Evolutionary conservation across 2,113 vertebrate genomes (phyloP), one percentile per base, ranked within the genome.

Genomic region (Stigmatopora nigra): DNA sequence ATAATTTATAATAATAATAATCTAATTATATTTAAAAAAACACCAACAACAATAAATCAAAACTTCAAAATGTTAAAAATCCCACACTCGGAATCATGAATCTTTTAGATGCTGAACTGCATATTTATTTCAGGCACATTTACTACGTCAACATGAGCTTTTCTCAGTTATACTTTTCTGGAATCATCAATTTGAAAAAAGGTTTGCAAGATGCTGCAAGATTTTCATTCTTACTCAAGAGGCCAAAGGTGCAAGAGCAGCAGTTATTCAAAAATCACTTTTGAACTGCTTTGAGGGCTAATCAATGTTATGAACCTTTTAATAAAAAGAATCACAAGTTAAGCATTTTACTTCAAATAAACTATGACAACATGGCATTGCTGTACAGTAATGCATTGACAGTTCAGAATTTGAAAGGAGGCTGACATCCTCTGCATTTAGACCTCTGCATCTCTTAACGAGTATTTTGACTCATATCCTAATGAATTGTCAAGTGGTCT

Each of bases 261-360:
- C 65, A 65, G 49, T 65, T 72, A 56, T 44, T 11, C 0, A 5
- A 65, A 38, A 66, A 49, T 71, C 8, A 63, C 55, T 76, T 78
- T 46, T 57, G 48, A 69, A 69, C 3, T 0, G 15, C 63, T 77
- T 61, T 67, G 61, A 80, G 68, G 63, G 55, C 22, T 70, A 76
- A 78, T 84, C 68, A 75, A 71, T 77, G 63, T 11, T 46, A 63
- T 3, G 59, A 22, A 6, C 51, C 56, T 69, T 57, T 52, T 68
- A 76, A 71, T 45, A 69, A 64, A 76, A 75, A 66, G 71, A 70
- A 22, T 31, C 44, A 44, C 65, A 69, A 77, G 71, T 75, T 38
- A 72, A 74, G 71, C 56, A 52, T 64, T 64, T 65, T 35, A 55
- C 15, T 70, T 71, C 65, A 70, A 63, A 69, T 65, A 68, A 82